These are phyloP conservation scores for Lepetodrilus schrolli DNA, from an alignment of 2,888 invertebrate species.

Conservation along the genomic window DNA sequence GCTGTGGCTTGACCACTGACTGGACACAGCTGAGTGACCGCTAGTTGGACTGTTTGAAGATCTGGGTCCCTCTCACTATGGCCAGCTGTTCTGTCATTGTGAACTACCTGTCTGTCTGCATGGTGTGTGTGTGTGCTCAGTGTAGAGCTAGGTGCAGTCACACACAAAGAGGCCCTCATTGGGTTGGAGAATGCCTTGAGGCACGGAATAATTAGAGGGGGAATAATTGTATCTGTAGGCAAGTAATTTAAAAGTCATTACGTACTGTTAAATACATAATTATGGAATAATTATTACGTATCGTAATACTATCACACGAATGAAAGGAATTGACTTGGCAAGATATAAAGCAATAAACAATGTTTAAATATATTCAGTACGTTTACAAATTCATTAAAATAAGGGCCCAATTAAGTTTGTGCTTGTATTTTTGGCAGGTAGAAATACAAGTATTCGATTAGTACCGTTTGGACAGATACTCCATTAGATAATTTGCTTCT, in stretches of 20 bases:
- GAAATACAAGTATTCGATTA: too few species aligned
- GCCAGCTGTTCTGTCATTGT: background rate
- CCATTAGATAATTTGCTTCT: too few species aligned
- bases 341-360: background rate
- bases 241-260: too few species aligned
- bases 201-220: background rate
- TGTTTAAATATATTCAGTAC: too few species aligned
- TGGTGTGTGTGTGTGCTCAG: too few species aligned
- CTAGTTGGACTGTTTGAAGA: background rate
- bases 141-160: too few species aligned
- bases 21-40: constrained; percentile 21
- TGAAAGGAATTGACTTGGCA: background rate
- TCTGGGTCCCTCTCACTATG: background rate
- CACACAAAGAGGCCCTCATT: background rate
- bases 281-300: background rate
- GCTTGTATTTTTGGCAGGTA: too few species aligned
- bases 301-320: background rate
- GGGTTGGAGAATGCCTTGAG: background rate
- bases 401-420: too few species aligned
- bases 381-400: too few species aligned
- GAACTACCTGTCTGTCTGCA: background rate
- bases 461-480: too few species aligned
- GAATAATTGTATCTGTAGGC: too few species aligned
- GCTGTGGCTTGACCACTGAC: background rate
- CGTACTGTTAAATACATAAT: background rate